Evolutionary conservation across 2,888 invertebrate genomes (phyloP), one percentile per base, ranked within the genome.

Genomic region (Drosophila paramelanica): DNA sequence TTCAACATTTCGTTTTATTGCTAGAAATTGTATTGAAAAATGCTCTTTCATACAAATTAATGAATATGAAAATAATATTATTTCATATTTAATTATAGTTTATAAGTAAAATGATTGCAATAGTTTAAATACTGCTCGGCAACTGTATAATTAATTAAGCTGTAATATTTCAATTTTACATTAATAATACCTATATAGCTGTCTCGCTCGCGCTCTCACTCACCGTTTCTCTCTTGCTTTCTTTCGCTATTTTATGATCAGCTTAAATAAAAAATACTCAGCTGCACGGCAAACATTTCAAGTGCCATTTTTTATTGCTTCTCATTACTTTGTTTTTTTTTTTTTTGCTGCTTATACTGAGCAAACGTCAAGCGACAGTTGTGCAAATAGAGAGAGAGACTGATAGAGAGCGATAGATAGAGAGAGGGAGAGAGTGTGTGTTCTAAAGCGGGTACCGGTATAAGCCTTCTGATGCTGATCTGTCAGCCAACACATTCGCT

Each of bases 301-400:
- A 64, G 57, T 81, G 82, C 74, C 74, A 73, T 81, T 82, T 82
- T 78, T 79, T 80, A 64, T 67, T 67, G 57, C 58, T 57, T 64
- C 55, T 71, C 59, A 76, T 68, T 72, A 61, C 42, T 62, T 66
- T 55, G 50, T 55, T 67, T 66, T 27, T 51, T 53, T 27, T 45
- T 56, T 53, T 38, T 25, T 33, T 10, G n/a, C 56, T 10, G n/a
- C 56, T 45, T 67, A 23, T 43, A 33, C 62, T 58, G 77, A 67
- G 73, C 65, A 62, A 59, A 66, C 69, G 64, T 49, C 61, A 52
- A 62, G 50, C 59, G 71, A 49, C 82, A 83, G 83, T 82, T 83
- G 82, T 83, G 69, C 80, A 83, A 83, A 83, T 42, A 52, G 20
- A 23, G 14, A 50, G 45, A 46, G 49, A 46, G 49, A n/a, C 13